Evolutionary conservation across 2,113 vertebrate species (phyloP), one percentile per base, ranked within the genome.

Genomic region (Paradisaea rubra): DNA sequence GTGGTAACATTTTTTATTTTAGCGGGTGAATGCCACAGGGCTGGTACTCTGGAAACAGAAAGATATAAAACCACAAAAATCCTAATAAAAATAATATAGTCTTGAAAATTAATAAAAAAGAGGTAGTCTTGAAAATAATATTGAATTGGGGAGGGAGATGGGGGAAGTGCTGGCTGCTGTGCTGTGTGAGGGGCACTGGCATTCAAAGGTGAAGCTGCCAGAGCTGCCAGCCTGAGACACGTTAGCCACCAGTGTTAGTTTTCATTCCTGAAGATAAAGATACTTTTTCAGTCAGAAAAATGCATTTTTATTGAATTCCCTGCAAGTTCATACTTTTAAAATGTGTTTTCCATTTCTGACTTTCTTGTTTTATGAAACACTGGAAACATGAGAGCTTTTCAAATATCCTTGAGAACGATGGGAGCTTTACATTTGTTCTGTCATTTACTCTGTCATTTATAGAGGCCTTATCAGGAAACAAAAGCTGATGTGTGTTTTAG

Each of bases 251-350:
- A 81, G 89, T 96, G 94, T 97, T 97, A 87, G 92, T 97, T 98
- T 97, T 95, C 92, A 96, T 97, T 97, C 95, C 97, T 90, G 54
- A 84, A 93, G 92, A 93, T 96, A 95, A 96, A 86, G 68, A 72
- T 88, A 78, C 89, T 77, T 94, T 96, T 97, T 96, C 91, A 92
- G 86, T 60, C 49, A 93, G 93, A 93, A 90, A 95, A 95, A 95
- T 28, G 84, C 66, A 64, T 92, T 95, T 93, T 97, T 91, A 95
- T 97, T 97, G 89, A 96, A 86, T 96, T 96, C 81, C 70, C 63
- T 93, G 89, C 50, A 84, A 90, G 91, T 81, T 91, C 76, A 81
- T 93, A 70, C 63, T 93, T 88, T 71, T 65, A 96, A 97, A 97
- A 83, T 59, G 90, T 96, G 89, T 94, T 97, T 97, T 96, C 81